phyloP scores from a whole-genome alignment of 2,888 invertebrate species.

The Creontiades dilutus region DNA sequence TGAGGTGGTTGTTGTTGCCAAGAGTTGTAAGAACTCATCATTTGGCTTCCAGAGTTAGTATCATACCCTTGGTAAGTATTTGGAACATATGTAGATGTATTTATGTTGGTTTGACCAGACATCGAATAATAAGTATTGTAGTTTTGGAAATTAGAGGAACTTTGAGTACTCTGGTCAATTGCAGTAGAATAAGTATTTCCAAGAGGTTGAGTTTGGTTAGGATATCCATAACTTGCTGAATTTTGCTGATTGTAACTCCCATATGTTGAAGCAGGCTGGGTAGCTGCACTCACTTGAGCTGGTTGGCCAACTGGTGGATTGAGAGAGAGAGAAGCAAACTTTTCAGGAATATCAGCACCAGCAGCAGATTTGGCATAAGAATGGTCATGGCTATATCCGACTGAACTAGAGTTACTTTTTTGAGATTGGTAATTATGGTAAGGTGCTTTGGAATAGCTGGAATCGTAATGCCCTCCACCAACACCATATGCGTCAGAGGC shows the following conservation, averaged over 20 bases:
- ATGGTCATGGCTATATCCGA: slow-evolving; percentile 35
- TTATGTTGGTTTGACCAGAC: slow-evolving; percentile 56
- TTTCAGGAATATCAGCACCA: slow-evolving; percentile 10
- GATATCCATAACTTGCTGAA: slow-evolving; percentile 10
- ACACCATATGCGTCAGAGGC: slow-evolving; percentile 9
- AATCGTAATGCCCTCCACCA: slow-evolving; percentile 43
- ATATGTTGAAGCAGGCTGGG: slow-evolving; percentile 49
- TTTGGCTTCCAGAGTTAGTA: slow-evolving; percentile 35
- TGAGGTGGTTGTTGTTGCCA: slow-evolving; percentile 52
- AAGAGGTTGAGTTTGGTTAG: neutral
- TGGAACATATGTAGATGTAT: slow-evolving; percentile 42
- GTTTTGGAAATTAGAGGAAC: slow-evolving; percentile 42
- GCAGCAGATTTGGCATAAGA: slow-evolving; percentile 33
- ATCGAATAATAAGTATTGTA: slow-evolving; percentile 54
- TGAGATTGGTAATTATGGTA: slow-evolving; percentile 31
- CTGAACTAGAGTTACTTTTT: neutral
- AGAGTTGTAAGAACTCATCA: neutral
- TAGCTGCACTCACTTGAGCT: neutral
- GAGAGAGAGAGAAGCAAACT: slow-evolving; percentile 38
- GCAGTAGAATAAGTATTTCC: slow-evolving; percentile 12
- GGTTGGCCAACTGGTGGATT: slow-evolving; percentile 6
- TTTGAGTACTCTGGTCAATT: neutral
- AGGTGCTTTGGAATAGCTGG: slow-evolving; percentile 58
- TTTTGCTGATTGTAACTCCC: slow-evolving; percentile 18
- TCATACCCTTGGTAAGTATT: slow-evolving; percentile 47